phyloP scores from a whole-genome alignment of 2,797 vertebrate genomes.

The Mastacembelus armatus region DNA sequence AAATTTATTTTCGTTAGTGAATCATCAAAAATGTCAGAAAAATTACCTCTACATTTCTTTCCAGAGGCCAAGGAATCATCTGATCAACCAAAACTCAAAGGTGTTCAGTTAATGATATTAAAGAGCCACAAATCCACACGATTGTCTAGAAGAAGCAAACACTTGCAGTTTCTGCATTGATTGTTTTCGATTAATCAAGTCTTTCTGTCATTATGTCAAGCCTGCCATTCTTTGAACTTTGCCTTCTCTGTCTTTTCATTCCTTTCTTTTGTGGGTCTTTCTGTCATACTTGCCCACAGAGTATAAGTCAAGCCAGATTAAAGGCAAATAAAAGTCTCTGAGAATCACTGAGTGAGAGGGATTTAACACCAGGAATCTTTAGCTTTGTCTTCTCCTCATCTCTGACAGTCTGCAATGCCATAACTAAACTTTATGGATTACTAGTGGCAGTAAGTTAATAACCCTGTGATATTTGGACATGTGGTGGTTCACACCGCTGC shows the following conservation, averaged over 20 bases:
- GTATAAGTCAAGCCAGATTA: conserved; percentile 62
- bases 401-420: conserved; percentile 40
- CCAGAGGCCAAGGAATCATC: background rate
- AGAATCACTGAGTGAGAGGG: conserved; percentile 49
- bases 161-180: background rate
- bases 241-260: conserved; percentile 2
- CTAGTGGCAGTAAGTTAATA: conserved; percentile 45
- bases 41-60: background rate
- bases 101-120: background rate
- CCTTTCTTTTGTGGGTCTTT: background rate
- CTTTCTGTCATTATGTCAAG: background rate
- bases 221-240: conserved; percentile 17
- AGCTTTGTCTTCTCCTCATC: conserved; percentile 38
- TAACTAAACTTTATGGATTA: conserved; percentile 43
- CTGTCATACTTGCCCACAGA: conserved; percentile 20
- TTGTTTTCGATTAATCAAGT: background rate
- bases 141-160: background rate
- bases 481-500: no score
- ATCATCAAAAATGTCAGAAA: background rate
- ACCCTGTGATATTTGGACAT: conserved; percentile 47
- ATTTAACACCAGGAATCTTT: conserved; percentile 54
- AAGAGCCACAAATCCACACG: background rate
- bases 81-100: background rate
- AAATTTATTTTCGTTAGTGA: background rate
- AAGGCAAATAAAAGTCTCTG: conserved; percentile 54